phyloP scores from a whole-genome alignment of 2,888 invertebrate genomes.

The Aleiodes leptofemur region DNA sequence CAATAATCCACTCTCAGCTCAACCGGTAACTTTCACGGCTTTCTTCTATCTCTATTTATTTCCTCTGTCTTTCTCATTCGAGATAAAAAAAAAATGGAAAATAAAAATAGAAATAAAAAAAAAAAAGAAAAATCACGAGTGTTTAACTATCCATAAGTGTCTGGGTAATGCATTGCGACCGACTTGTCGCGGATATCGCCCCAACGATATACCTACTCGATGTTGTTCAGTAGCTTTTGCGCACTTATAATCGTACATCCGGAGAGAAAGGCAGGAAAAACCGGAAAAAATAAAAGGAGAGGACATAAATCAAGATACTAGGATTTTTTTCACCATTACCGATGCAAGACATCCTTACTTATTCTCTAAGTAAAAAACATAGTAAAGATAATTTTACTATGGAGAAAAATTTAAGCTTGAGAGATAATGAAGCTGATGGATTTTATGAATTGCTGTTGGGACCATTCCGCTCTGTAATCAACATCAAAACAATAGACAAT shows the following conservation, averaged over 20 bases:
- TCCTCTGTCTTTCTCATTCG: conserved; percentile 4
- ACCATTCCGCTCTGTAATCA: too few species aligned
- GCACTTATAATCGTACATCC: conserved; percentile 58
- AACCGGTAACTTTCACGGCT: conserved; percentile 62
- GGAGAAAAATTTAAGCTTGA: too few species aligned
- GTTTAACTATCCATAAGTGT: conserved; percentile 28
- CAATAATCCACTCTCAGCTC: conserved; percentile 18
- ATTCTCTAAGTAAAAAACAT: background rate
- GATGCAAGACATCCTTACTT: conserved; percentile 18
- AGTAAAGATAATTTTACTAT: background rate
- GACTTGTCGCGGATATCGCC: conserved; percentile 41
- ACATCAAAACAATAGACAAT: background rate
- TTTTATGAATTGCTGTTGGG: too few species aligned
- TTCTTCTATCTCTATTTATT: conserved; percentile 57
- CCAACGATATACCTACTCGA: conserved; percentile 34
- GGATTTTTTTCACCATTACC: conserved; percentile 29
- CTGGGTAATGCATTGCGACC: conserved; percentile 29
- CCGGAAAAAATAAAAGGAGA: conserved; percentile 31
- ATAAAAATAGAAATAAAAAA: background rate
- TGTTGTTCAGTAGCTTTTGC: conserved; percentile 49
- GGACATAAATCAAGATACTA: conserved; percentile 6
- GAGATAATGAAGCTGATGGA: too few species aligned
- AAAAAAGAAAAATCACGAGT: background rate
- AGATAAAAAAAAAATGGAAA: background rate
- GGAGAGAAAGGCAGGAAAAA: conserved; percentile 69